Percentiles rank a stretch among this genome's conserved stretches.
phyloP scores from a whole-genome alignment of 1,140 invertebrate species.

The Tetramorium parvispinum region DNA sequence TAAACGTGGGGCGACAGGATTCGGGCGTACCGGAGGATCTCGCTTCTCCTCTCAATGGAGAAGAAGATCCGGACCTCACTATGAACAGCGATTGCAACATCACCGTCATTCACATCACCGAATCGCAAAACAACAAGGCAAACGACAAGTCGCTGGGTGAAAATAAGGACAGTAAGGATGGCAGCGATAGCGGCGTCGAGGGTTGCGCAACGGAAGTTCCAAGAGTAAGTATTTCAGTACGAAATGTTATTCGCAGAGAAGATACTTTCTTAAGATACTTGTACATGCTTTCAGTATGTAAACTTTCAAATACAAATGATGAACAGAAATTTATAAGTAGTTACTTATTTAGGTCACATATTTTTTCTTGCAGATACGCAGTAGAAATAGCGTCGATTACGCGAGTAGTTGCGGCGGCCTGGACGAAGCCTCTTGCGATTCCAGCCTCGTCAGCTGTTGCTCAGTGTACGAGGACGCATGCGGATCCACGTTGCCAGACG shows the following conservation, averaged over 20 bases:
- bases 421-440: conserved; percentile 89
- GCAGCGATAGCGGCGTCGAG: conserved; percentile 92
- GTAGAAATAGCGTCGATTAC: conserved; percentile 87
- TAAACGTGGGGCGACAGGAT: conserved; percentile 80
- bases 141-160: conserved; percentile 75
- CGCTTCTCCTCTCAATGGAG: conserved; percentile 72
- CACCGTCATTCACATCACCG: conserved; percentile 81
- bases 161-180: conserved; percentile 86
- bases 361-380: conserved; percentile 82
- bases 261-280: not conserved
- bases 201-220: conserved; percentile 86
- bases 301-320: not conserved
- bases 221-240: conserved; percentile 73
- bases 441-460: conserved; percentile 91
- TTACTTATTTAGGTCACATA: conserved; percentile 57
- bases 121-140: conserved; percentile 33
- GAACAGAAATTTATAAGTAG: conserved; percentile 51
- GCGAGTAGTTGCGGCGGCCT: conserved; percentile 88
- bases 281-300: not conserved
- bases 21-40: conserved; percentile 82
- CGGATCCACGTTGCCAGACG: conserved; percentile 85
- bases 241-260: not conserved
- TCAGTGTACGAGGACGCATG: conserved; percentile 89
- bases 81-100: conserved; percentile 82
- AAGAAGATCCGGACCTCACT: conserved; percentile 75